These are phyloP conservation scores for Parnassius glacialis DNA, from an alignment of 2,888 invertebrate genomes.

Conservation along the genomic window DNA sequence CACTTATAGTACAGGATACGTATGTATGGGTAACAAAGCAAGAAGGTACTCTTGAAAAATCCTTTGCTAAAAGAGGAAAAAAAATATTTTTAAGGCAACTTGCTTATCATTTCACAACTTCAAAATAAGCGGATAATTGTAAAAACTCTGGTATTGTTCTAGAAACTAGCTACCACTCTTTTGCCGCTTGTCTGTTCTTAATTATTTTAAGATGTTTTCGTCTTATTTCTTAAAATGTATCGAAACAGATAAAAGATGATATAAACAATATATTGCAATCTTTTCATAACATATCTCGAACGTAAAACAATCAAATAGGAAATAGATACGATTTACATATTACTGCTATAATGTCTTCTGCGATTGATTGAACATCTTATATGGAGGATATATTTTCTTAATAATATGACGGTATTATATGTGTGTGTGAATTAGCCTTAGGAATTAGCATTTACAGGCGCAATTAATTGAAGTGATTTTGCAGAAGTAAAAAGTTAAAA, in stretches of 20 bases:
- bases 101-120: slow-evolving; percentile 18
- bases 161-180: slow-evolving; percentile 23
- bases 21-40: slow-evolving; percentile 4
- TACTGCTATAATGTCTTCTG: too few species aligned
- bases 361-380: too few species aligned
- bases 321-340: too few species aligned
- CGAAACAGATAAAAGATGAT: background rate
- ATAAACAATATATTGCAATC: background rate
- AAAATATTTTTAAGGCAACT: slow-evolving; percentile 10
- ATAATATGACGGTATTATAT: too few species aligned
- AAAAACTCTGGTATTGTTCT: slow-evolving; percentile 26
- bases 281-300: too few species aligned
- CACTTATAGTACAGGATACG: too few species aligned
- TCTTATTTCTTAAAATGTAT: slow-evolving; percentile 1
- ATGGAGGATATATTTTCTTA: too few species aligned
- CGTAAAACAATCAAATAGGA: too few species aligned
- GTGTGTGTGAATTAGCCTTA: too few species aligned
- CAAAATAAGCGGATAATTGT: slow-evolving; percentile 2
- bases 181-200: slow-evolving; percentile 19
- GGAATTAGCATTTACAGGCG: background rate
- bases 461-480: background rate
- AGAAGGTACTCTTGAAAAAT: slow-evolving; percentile 12
- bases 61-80: slow-evolving; percentile 3
- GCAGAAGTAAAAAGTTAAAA: too few species aligned
- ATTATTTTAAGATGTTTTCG: slow-evolving; percentile 16